Conservation (phyloP, 2,888 invertebrate genomes). For the Allacma fusca region DNA sequence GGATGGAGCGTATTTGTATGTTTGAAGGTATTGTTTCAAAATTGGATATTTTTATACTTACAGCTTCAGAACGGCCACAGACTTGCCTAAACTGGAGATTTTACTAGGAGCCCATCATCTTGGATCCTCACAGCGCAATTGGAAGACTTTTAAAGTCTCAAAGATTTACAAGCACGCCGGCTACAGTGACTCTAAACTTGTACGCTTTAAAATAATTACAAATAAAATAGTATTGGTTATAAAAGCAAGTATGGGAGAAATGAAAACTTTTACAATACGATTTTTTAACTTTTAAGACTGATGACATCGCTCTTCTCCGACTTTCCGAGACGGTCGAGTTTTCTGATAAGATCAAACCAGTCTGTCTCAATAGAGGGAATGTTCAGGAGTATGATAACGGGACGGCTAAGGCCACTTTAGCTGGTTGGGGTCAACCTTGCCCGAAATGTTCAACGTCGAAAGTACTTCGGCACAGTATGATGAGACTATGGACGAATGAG, state of each 20-base stretch:
- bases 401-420: conserved; percentile 75
- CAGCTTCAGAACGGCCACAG: not conserved
- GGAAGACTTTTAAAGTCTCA: not conserved
- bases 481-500: conserved; percentile 82
- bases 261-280: too few relatives aligned
- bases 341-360: not conserved
- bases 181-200: not conserved
- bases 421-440: conserved; percentile 77
- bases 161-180: not conserved
- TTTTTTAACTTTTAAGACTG: not conserved
- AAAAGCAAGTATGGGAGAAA: too few relatives aligned
- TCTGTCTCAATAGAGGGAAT: not conserved
- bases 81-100: not conserved
- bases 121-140: not conserved
- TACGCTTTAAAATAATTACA: not conserved
- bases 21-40: not conserved
- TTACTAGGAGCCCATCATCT: not conserved
- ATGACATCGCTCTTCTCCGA: conserved; percentile 24
- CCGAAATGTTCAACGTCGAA: conserved; percentile 21
- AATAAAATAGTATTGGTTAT: too few relatives aligned
- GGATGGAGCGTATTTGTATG: not conserved
- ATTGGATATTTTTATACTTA: not conserved
- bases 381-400: conserved; percentile 65
- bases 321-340: conserved; percentile 3
- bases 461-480: conserved; percentile 70